Evolutionary conservation across 1,140 invertebrate genomes (phyloP).

Genomic region (Hermetia illucens): DNA sequence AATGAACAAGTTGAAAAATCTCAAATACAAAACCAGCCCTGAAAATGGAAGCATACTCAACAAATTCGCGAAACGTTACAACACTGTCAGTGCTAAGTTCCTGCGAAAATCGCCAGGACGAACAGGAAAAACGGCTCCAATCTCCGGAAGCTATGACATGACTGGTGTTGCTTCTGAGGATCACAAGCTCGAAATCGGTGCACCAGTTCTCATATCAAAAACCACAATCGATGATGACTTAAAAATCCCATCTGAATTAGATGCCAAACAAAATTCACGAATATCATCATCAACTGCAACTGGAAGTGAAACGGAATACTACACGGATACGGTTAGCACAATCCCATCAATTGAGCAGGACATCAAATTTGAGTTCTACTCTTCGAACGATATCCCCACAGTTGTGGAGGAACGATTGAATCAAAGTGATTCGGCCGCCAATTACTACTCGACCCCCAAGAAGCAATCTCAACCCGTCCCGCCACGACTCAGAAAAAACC

Average conservation of each 20-base stretch:
- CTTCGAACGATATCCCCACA: neutral
- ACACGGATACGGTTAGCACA: constrained; percentile 17
- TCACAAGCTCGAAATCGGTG: constrained; percentile 26
- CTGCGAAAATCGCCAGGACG: constrained; percentile 16
- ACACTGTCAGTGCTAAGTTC: constrained; percentile 14
- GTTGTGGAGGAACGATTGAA: neutral
- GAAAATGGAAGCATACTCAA: constrained; percentile 12
- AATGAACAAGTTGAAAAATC: constrained; percentile 27
- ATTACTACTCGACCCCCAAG: constrained; percentile 4
- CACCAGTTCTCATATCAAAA: constrained; percentile 26
- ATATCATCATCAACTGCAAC: no score
- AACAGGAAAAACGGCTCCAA: constrained; percentile 14
- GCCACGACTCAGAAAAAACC: constrained; percentile 6
- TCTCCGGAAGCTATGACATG: constrained; percentile 27
- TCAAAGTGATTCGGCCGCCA: neutral
- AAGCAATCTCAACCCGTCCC: neutral
- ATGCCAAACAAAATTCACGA: no score
- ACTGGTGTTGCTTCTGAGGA: constrained; percentile 25
- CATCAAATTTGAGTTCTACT: neutral
- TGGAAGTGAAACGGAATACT: constrained; percentile 20
- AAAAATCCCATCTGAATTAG: no score
- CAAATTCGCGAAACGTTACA: constrained; percentile 26
- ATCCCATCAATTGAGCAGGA: constrained; percentile 6
- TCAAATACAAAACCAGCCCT: constrained; percentile 21
- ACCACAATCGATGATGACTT: constrained; percentile 25